A percentile compares a stretch with the other conserved stretches of the same genome.
Conservation (phyloP, 2,888 invertebrate species). For the Heliconius sara region DNA sequence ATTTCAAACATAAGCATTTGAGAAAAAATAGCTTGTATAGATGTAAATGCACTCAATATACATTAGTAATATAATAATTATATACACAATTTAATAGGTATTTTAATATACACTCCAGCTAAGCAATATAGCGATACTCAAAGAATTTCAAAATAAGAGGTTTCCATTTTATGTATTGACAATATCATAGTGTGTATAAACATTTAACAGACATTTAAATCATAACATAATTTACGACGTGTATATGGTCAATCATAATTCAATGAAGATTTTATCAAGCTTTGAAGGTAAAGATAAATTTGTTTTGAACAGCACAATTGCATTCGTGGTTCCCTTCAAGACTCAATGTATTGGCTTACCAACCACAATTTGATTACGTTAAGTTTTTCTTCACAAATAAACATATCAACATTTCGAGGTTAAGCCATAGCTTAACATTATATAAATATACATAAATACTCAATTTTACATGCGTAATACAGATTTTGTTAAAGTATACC, state of each 20-base stretch:
- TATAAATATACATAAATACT: conserved; percentile 54
- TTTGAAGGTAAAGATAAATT: conserved; percentile 39
- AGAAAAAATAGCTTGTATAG: not conserved
- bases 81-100: not conserved
- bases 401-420: conserved; percentile 60
- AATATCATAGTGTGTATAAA: conserved; percentile 23
- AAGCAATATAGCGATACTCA: not conserved
- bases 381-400: conserved; percentile 46
- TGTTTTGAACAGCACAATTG: conserved; percentile 45
- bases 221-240: conserved; percentile 32
- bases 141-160: conserved; percentile 7
- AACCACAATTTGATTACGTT: conserved; percentile 45
- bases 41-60: not conserved
- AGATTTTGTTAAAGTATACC: conserved; percentile 58
- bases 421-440: conserved; percentile 55
- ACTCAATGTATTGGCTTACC: conserved; percentile 61
- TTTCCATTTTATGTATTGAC: conserved; percentile 8
- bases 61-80: too few relatives aligned
- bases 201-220: conserved; percentile 23
- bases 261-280: conserved; percentile 23
- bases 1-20: not conserved
- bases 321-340: conserved; percentile 47
- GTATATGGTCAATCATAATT: conserved; percentile 23
- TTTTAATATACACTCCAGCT: not conserved
- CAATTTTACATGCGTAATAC: conserved; percentile 52